Percentiles rank a stretch among this genome's conserved stretches.
These are phyloP conservation scores for Atlantisia rogersi DNA, from an alignment of 2,113 vertebrate genomes.

Conservation along the genomic window DNA sequence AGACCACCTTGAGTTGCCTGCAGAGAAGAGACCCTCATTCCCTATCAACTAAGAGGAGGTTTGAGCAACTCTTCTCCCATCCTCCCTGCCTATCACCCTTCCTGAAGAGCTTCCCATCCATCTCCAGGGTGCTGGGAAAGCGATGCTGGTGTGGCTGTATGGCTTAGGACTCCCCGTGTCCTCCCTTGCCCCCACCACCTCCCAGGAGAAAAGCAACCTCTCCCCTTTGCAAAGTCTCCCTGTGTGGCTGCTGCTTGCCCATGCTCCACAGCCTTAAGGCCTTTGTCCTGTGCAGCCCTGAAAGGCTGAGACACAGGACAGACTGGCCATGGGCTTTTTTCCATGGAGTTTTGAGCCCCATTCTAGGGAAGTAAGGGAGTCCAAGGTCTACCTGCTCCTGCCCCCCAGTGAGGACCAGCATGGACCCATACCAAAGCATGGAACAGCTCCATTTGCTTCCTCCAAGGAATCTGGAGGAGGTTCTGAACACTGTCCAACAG, in stretches of 20 bases:
- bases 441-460: neutral
- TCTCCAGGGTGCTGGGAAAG: neutral
- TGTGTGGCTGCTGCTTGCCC: neutral
- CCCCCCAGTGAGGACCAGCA: neutral
- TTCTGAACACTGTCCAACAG: fast-evolving
- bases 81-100: neutral
- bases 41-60: neutral
- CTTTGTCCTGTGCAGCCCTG: fast-evolving
- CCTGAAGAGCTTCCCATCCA: neutral
- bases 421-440: neutral
- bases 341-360: neutral
- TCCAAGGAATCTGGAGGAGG: neutral
- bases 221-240: neutral
- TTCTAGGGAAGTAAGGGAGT: neutral
- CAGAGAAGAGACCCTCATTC: neutral
- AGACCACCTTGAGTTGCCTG: neutral
- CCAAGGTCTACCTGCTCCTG: neutral
- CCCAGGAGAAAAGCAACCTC: neutral
- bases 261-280: fast-evolving
- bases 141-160: neutral
- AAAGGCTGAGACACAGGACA: neutral
- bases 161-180: neutral
- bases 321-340: neutral
- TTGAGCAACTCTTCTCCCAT: neutral
- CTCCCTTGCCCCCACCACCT: neutral